These are phyloP conservation scores for Nycticorax nycticorax DNA, from an alignment of 2,113 vertebrate species.

Conservation along the genomic window DNA sequence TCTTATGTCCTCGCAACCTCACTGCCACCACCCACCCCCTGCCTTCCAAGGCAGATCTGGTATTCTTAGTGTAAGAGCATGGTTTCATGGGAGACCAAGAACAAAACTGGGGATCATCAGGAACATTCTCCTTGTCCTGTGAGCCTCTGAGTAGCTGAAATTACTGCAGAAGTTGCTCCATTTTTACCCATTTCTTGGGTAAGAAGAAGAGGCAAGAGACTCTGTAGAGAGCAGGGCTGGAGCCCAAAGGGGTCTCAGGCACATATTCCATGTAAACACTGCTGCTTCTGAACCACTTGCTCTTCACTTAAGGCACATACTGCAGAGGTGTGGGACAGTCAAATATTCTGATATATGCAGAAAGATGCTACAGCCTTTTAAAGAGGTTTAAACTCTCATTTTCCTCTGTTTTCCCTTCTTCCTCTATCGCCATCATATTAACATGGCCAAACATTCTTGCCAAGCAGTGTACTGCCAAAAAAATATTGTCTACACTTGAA, in stretches of 20 bases:
- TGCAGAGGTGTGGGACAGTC: neutral
- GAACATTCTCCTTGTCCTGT: neutral
- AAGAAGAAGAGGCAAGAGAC: neutral
- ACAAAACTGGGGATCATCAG: neutral
- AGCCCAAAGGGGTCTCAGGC: neutral
- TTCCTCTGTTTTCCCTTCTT: neutral
- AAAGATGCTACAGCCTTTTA: neutral
- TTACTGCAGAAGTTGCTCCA: neutral
- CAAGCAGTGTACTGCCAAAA: neutral
- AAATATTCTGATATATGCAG: neutral
- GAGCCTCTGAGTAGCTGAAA: neutral
- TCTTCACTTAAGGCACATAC: neutral
- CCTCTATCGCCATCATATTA: neutral
- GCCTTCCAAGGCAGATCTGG: neutral
- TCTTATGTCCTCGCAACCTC: neutral
- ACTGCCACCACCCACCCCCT: accelerated
- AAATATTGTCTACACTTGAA: neutral
- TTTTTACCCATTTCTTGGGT: neutral
- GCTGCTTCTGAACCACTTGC: neutral
- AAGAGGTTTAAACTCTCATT: neutral
- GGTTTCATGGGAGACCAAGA: neutral
- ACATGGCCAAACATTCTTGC: neutral
- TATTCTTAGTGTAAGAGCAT: neutral
- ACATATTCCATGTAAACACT: neutral
- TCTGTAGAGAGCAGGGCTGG: neutral